A percentile compares a stretch with the other conserved stretches of the same genome.
These are phyloP conservation scores for Chrysaora quinquecirrha DNA, from an alignment of 30 jellyfish, hydroid and myxozoan genomes.

Conservation along the genomic window DNA sequence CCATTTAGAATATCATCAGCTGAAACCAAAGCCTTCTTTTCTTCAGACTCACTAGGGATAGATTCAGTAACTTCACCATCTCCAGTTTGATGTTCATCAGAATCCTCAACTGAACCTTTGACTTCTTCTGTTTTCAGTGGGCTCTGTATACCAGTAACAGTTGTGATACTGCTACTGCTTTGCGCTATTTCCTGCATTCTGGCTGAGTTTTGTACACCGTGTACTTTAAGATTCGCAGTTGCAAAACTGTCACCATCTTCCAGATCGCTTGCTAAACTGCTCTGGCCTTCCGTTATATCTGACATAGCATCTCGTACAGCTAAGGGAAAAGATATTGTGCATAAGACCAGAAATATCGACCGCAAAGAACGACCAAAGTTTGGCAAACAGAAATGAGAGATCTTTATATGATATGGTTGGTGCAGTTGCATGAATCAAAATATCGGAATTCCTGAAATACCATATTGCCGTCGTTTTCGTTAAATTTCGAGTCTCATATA, in stretches of 20 bases:
- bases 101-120: background rate
- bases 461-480: too few species aligned
- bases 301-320: constrained; percentile 90
- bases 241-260: constrained; percentile 70
- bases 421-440: too few species aligned
- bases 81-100: constrained; percentile 18
- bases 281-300: constrained; percentile 68
- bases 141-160: constrained; percentile 23
- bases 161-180: constrained; percentile 23
- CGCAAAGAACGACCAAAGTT: too few species aligned
- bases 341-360: too few species aligned
- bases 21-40: background rate
- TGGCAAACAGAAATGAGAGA: too few species aligned
- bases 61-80: background rate
- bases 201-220: background rate
- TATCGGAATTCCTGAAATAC: too few species aligned
- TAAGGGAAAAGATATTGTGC: background rate
- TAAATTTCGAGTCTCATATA: too few species aligned
- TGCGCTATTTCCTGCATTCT: background rate
- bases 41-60: background rate
- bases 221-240: constrained; percentile 30
- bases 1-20: background rate
- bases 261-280: constrained; percentile 41
- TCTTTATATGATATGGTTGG: too few species aligned
- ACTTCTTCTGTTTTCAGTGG: background rate